Evolutionary conservation across 1,140 invertebrate species (phyloP), one percentile per base, ranked within the genome.

Genomic region (Cyrtorhinus lividipennis): DNA sequence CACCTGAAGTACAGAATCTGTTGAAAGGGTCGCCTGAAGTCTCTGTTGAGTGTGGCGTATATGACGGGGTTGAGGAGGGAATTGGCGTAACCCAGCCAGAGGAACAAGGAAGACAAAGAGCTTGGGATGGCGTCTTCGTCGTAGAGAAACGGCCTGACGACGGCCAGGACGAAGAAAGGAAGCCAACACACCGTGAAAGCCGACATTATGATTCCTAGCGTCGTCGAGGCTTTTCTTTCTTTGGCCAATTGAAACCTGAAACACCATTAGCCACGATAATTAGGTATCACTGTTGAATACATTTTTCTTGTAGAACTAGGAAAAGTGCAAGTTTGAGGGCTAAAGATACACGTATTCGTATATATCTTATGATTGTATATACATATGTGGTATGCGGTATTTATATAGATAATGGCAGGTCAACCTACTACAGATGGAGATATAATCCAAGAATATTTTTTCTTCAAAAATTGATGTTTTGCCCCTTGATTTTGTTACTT

Each of bases 161-260:
- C 74, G 1, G 93, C 92, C 27, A 95, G 78, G 5, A 96, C 88
- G 74, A 98, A 97, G 73, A 96, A 99, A 1, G 95, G 95, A 27
- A 98, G 76, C 95, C 95, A 99, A 72, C 95, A 98, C 61, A 96
- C 77, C 15, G 88, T 90, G 71, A 99, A 98, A 0, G 94, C 92
- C 64, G 90, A 94, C 90, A 95, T 93, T 59, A 99, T 96, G 61
- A 99, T 96, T 13, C 94, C 94, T 62, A 98, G 79, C 0, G 95
- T 98, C 20, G 93, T 92, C 59, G 92, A 94, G 1, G 94, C 94
- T 73, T 97, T 96, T 53, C 91, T 80, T 70, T 95, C 92, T 68
- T 92, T 93, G 46, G 87, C 86, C 68, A 90, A 72, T 70, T 88
- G 86, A 69, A 90, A 88, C 25, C 86, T 77, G 38, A 89, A 73